phyloP scores from a whole-genome alignment of 1,140 invertebrate species.

The Cotesia chilonis region DNA sequence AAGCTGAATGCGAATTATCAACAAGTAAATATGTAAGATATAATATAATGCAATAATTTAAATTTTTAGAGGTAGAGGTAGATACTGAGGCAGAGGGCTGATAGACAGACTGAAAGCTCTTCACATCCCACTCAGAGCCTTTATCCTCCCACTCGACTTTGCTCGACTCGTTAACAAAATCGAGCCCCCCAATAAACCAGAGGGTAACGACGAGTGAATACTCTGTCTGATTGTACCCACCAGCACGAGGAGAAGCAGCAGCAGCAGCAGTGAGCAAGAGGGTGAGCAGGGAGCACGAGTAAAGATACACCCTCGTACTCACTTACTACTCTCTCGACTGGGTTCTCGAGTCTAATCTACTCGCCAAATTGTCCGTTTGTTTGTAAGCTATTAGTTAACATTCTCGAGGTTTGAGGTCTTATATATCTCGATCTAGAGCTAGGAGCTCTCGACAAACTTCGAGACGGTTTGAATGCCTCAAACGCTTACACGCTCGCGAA shows the following conservation, averaged over 20 bases:
- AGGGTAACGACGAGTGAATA: constrained; percentile 41
- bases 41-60: no score
- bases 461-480: constrained; percentile 3
- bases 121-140: constrained; percentile 9
- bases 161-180: constrained; percentile 22
- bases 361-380: constrained; percentile 49
- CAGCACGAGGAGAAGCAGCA: not conserved
- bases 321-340: constrained; percentile 3
- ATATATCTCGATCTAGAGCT: not conserved
- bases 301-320: not conserved
- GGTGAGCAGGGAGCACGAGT: no score
- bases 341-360: constrained; percentile 34
- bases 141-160: constrained; percentile 5
- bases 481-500: not conserved
- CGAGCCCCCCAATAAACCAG: constrained; percentile 44
- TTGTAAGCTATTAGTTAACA: constrained; percentile 46
- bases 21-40: no score
- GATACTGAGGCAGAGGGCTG: no score
- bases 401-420: constrained; percentile 36
- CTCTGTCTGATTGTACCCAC: constrained; percentile 38
- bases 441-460: constrained; percentile 1
- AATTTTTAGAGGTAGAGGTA: no score
- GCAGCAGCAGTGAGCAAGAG: not conserved
- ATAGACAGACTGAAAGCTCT: not conserved
- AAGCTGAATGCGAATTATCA: no score